Percentiles rank a stretch among this genome's conserved stretches.
Conservation (phyloP, 2,888 invertebrate genomes). For the Altica lythri region DNA sequence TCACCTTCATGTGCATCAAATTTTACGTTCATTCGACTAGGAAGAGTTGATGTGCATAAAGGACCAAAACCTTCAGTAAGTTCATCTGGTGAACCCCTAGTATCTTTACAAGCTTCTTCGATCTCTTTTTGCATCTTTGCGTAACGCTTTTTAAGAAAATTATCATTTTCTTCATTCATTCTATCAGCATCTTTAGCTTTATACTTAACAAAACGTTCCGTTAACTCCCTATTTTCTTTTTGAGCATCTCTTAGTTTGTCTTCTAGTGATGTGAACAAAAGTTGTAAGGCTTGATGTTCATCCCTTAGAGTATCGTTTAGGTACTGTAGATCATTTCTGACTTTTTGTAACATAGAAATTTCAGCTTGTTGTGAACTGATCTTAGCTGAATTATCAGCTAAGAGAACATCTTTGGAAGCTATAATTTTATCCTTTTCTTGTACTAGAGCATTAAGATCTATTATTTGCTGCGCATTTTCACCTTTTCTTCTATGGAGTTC, state of each 20-base stretch:
- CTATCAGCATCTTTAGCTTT: constrained; percentile 95
- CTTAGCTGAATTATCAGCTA: constrained; percentile 65
- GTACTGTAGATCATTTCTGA: constrained; percentile 76
- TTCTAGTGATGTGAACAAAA: constrained; percentile 88
- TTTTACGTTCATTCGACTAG: constrained; percentile 71
- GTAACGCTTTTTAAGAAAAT: constrained; percentile 83
- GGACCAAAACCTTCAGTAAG: constrained; percentile 57
- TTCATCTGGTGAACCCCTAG: constrained; percentile 61
- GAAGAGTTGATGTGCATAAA: constrained; percentile 59
- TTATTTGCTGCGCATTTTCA: constrained; percentile 92
- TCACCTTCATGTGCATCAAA: constrained; percentile 97
- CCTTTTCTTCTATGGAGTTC: constrained; percentile 87
- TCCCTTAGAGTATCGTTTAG: constrained; percentile 88
- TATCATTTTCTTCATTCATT: constrained; percentile 96
- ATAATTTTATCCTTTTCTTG: constrained; percentile 84
- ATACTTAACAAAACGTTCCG: constrained; percentile 86
- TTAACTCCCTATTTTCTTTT: constrained; percentile 84
- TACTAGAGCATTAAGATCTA: constrained; percentile 82
- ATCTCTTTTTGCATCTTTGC: constrained; percentile 87
- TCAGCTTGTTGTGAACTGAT: constrained; percentile 73
- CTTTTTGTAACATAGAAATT: constrained; percentile 72
- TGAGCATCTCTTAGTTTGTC: constrained; percentile 83
- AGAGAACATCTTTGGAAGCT: constrained; percentile 68
- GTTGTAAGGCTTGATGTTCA: constrained; percentile 92
- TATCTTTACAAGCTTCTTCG: constrained; percentile 87